These are phyloP conservation scores for Patiria pectinifera DNA, from an alignment of 53 echinoderm and acorn worm species.

Conservation along the genomic window DNA sequence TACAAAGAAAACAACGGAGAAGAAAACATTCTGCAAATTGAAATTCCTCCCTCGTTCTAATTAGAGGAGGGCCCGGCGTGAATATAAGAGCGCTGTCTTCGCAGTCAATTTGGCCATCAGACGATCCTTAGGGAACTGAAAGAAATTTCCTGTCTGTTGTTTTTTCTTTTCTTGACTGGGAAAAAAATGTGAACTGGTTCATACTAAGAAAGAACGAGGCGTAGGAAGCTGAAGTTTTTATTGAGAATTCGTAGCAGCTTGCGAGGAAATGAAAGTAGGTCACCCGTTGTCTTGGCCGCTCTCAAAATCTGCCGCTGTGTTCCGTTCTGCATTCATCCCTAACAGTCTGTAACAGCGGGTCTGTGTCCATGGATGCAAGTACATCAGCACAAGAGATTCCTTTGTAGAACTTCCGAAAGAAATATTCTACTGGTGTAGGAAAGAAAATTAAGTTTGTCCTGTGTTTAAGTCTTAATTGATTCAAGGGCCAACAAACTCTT, in stretches of 20 bases:
- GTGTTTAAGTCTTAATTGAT: too few relatives aligned
- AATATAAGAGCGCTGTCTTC: not conserved
- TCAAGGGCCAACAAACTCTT: not conserved
- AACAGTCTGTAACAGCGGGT: not conserved
- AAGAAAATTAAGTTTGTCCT: too few relatives aligned
- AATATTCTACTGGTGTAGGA: too few relatives aligned
- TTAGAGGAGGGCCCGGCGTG: not conserved
- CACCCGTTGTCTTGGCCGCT: not conserved
- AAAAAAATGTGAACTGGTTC: slow-evolving; percentile 3
- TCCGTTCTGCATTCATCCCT: not conserved
- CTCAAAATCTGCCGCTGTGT: not conserved
- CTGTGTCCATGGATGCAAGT: not conserved
- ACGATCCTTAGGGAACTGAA: not conserved
- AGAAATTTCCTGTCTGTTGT: not conserved
- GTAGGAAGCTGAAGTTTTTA: not conserved
- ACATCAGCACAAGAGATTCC: too few relatives aligned
- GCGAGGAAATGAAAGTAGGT: slow-evolving; percentile 13
- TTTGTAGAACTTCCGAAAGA: too few relatives aligned
- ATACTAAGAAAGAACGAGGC: not conserved
- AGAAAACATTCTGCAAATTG: slow-evolving; percentile 24
- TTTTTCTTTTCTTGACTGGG: not conserved
- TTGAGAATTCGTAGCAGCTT: not conserved
- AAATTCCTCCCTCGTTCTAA: slow-evolving; percentile 20
- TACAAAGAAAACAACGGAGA: not conserved
- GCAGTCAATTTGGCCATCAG: not conserved